These are phyloP conservation scores for Phortica okadai DNA, from an alignment of 2,888 invertebrate species.

Conservation along the genomic window DNA sequence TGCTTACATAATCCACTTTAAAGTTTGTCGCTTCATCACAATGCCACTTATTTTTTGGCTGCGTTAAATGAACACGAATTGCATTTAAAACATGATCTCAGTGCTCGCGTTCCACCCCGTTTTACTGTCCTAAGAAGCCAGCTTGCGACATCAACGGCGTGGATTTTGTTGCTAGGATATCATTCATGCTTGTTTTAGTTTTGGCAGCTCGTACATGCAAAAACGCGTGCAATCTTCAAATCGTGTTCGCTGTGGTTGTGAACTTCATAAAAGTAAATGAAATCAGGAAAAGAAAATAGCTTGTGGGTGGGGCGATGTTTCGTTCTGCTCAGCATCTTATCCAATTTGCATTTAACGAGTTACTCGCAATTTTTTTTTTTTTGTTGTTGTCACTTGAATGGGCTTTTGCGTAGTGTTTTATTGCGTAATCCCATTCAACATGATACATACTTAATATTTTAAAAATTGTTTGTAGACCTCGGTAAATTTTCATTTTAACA, in stretches of 20 bases:
- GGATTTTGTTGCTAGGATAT: conserved; percentile 60
- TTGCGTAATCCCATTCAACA: too few relatives aligned
- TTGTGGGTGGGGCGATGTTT: not conserved
- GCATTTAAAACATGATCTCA: conserved; percentile 51
- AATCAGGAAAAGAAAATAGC: not conserved
- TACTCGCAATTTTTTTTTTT: conserved; percentile 56
- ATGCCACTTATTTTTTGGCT: conserved; percentile 41
- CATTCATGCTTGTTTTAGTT: conserved; percentile 49
- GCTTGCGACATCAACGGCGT: conserved; percentile 40
- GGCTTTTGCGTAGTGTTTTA: not conserved
- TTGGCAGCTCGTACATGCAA: conserved; percentile 51
- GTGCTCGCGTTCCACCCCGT: conserved; percentile 17
- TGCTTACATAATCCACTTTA: conserved; percentile 70
- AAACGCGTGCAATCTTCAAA: conserved; percentile 20
- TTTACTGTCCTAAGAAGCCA: conserved; percentile 17
- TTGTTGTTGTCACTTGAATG: conserved; percentile 19
- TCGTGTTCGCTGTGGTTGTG: conserved; percentile 23
- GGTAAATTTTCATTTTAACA: too few relatives aligned
- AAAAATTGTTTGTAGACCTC: too few relatives aligned
- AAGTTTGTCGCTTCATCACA: conserved; percentile 58
- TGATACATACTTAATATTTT: too few relatives aligned
- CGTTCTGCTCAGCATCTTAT: conserved; percentile 62
- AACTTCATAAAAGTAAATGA: not conserved
- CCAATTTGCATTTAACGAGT: conserved; percentile 71
- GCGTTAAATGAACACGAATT: conserved; percentile 61